Evolutionary conservation across 2,113 vertebrate genomes (phyloP).

Genomic region (Phalacrocorax pelagicus): DNA sequence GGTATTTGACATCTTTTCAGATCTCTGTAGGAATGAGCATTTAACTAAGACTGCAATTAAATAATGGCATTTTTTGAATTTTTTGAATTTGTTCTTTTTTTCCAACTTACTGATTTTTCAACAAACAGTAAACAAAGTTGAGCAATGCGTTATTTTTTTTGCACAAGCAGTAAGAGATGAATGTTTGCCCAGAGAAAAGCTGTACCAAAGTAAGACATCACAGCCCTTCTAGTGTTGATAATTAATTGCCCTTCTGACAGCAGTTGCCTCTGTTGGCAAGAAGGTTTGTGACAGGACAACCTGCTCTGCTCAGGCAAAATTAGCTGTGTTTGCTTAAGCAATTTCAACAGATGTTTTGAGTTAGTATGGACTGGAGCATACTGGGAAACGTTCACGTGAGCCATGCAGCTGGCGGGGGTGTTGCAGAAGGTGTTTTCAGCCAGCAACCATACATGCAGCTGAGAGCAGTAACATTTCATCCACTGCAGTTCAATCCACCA

Average conservation of each 20-base stretch:
- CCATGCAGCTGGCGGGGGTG: neutral
- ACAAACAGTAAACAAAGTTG: neutral
- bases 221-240: neutral
- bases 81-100: neutral
- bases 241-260: neutral
- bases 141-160: neutral
- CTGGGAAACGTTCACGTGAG: neutral
- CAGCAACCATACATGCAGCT: accelerated
- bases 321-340: neutral
- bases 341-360: neutral
- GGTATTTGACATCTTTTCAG: neutral
- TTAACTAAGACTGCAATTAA: neutral
- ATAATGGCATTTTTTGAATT: no score
- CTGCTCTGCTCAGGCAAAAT: neutral
- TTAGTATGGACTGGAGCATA: neutral
- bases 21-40: neutral
- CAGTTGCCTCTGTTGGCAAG: neutral
- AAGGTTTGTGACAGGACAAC: neutral
- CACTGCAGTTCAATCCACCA: neutral
- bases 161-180: neutral
- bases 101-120: neutral
- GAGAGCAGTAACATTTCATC: neutral
- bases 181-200: neutral
- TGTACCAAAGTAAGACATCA: neutral
- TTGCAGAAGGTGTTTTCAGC: neutral